Conservation (phyloP, 2,888 invertebrate genomes). For the Synergus gifuensis region DNA sequence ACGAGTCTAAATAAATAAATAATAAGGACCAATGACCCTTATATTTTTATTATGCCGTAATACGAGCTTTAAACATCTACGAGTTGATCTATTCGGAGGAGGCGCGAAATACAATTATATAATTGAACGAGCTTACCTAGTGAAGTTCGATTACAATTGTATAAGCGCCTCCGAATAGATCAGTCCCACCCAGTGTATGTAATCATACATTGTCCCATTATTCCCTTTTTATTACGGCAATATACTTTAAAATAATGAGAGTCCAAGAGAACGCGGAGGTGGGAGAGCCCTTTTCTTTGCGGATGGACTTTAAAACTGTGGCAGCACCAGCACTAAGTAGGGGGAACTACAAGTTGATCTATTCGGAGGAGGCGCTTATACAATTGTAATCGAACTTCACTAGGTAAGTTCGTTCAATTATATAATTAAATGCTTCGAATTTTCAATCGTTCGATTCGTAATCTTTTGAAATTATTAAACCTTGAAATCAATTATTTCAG, state of each 20-base stretch:
- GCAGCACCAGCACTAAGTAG: too few relatives aligned
- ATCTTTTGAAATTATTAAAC: background rate
- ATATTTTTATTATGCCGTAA: background rate
- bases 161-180: slow-evolving; percentile 21
- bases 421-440: background rate
- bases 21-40: background rate
- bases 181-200: background rate
- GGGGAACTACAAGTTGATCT: slow-evolving; percentile 1
- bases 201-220: background rate
- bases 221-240: slow-evolving; percentile 7
- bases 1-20: background rate
- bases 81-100: slow-evolving; percentile 8
- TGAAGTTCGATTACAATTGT: slow-evolving; percentile 19
- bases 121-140: slow-evolving; percentile 18
- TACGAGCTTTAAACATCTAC: slow-evolving; percentile 6
- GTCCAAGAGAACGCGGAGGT: too few relatives aligned
- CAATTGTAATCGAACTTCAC: slow-evolving; percentile 5
- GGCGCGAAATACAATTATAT: slow-evolving; percentile 21
- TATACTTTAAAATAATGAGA: background rate
- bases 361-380: background rate
- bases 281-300: too few relatives aligned
- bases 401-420: slow-evolving; percentile 17
- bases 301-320: too few relatives aligned
- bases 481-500: slow-evolving; percentile 58
- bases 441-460: too few relatives aligned